Conservation (phyloP, 1,140 invertebrate species). For the Drosophila oshimai region DNA sequence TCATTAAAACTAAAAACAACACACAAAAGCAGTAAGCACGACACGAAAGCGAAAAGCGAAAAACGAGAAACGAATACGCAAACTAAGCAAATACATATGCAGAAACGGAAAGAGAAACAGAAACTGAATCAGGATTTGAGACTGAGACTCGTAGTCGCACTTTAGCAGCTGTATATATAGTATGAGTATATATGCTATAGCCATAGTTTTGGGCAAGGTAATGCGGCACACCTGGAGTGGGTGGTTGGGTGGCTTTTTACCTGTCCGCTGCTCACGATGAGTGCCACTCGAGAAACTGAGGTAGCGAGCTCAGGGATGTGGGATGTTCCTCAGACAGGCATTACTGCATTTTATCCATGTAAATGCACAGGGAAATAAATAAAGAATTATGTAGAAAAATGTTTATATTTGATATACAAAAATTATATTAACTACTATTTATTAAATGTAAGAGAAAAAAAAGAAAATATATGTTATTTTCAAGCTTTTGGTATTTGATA, state of each 20-base stretch:
- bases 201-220: slow-evolving; percentile 63
- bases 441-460: no score
- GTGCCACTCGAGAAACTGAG: slow-evolving; percentile 68
- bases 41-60: slow-evolving; percentile 39
- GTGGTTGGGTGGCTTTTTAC: not conserved
- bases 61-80: slow-evolving; percentile 53
- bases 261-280: slow-evolving; percentile 57
- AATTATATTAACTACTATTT: no score
- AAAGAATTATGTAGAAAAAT: no score
- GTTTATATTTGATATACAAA: no score
- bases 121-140: slow-evolving; percentile 5
- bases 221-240: slow-evolving; percentile 27
- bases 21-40: slow-evolving; percentile 74
- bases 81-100: slow-evolving; percentile 66
- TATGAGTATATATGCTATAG: not conserved
- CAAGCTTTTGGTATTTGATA: no score
- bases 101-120: slow-evolving; percentile 1
- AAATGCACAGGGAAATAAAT: not conserved
- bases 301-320: slow-evolving; percentile 29
- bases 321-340: not conserved
- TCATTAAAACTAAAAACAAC: slow-evolving; percentile 81
- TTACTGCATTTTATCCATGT: slow-evolving; percentile 1
- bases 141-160: slow-evolving; percentile 33
- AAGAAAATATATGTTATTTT: no score
- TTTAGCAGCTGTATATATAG: slow-evolving; percentile 22